A percentile compares a stretch with the other conserved stretches of the same genome.
phyloP scores from a whole-genome alignment of 2,113 vertebrate species.

The Myocastor coypus region DNA sequence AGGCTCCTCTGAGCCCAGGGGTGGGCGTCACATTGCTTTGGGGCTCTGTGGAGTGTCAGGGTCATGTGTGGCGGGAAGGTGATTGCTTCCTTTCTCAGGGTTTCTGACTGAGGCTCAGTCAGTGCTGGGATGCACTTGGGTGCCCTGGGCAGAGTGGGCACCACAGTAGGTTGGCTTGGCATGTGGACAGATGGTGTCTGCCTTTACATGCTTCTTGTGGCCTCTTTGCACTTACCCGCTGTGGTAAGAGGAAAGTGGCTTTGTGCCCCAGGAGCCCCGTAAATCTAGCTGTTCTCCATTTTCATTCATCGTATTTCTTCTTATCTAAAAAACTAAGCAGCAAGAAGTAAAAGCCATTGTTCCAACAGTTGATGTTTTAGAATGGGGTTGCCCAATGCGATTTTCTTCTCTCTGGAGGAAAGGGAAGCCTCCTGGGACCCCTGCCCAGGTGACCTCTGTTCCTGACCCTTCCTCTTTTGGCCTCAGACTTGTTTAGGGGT shows the following conservation, averaged over 20 bases:
- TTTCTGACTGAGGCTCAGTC: background rate
- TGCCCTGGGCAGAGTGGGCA: background rate
- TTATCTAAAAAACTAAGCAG: background rate
- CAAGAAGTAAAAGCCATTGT: background rate
- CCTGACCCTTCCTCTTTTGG: fast-evolving
- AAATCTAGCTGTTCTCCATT: background rate
- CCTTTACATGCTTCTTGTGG: fast-evolving
- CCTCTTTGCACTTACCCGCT: background rate
- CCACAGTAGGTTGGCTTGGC: background rate
- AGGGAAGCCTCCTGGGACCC: fast-evolving
- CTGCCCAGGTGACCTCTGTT: background rate
- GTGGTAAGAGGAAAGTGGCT: background rate
- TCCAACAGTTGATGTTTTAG: background rate
- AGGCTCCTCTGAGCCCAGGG: fast-evolving
- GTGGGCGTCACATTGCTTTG: background rate
- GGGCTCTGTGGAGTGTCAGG: fast-evolving
- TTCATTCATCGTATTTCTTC: background rate
- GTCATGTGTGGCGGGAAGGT: background rate
- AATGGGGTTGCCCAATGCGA: background rate
- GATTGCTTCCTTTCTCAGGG: background rate
- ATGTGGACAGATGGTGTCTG: background rate
- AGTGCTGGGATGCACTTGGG: background rate
- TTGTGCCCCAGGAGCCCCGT: background rate
- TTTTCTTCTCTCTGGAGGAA: background rate
- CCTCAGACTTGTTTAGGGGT: background rate